A percentile compares a stretch with the other conserved stretches of the same genome.
Evolutionary conservation across 37 sponge, comb jelly and placozoan species (phyloP).

Genomic region (Bolinopsis microptera): DNA sequence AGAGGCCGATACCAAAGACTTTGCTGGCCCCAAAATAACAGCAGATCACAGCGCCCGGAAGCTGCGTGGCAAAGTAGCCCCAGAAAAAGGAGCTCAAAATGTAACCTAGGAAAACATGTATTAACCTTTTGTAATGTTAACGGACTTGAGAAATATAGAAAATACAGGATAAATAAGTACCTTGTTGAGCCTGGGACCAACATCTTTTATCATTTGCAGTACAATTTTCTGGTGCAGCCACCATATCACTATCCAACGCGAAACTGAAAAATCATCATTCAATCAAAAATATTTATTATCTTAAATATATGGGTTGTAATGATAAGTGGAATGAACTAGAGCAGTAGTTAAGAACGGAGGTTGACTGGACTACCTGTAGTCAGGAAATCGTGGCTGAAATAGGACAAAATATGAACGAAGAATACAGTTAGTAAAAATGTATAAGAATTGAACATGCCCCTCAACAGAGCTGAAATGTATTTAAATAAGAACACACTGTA

Average conservation of each 20-base stretch:
- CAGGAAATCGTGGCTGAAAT: too few species aligned
- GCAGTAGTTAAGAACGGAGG: too few species aligned
- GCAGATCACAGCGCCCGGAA: constrained; percentile 13
- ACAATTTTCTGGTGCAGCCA: constrained; percentile 5
- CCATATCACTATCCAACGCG: constrained; percentile 27
- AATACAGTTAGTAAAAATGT: too few species aligned
- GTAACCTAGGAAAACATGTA: background rate
- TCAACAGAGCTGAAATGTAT: too few species aligned
- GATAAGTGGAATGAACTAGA: too few species aligned
- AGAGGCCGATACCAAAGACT: constrained; percentile 19
- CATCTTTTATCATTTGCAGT: background rate
- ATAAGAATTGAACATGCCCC: too few species aligned
- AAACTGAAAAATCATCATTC: background rate
- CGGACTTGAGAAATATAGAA: background rate
- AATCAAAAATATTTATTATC: too few species aligned
- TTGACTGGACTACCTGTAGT: background rate
- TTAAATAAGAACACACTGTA: too few species aligned
- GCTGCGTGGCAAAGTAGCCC: constrained; percentile 42
- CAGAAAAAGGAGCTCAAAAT: constrained; percentile 50
- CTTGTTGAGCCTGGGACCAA: background rate
- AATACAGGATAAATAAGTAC: background rate
- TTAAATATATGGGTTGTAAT: too few species aligned
- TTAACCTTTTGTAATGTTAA: background rate
- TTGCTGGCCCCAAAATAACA: background rate
- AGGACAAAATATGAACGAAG: too few species aligned